Conservation (phyloP, 2,113 vertebrate genomes). For the Gnathonemus echidnorhynchus region DNA sequence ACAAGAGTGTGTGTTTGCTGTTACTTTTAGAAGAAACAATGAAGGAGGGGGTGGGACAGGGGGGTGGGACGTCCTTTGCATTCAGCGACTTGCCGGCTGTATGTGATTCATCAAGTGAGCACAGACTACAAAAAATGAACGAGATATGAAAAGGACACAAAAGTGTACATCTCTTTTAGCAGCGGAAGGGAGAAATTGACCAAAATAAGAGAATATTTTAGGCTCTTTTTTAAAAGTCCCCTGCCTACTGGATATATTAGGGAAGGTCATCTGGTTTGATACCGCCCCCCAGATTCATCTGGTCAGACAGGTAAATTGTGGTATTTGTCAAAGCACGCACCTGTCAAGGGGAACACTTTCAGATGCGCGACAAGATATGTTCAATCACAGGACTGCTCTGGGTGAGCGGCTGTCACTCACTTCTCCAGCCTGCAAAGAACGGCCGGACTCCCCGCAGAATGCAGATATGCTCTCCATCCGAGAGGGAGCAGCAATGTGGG, state of each 20-base stretch:
- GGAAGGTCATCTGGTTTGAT: slow-evolving; percentile 18
- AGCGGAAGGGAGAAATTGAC: not conserved
- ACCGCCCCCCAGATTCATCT: slow-evolving; percentile 16
- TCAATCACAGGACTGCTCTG: slow-evolving; percentile 13
- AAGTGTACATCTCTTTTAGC: not conserved
- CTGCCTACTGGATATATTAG: slow-evolving; percentile 9
- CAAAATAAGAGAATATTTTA: not conserved
- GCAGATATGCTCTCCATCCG: not conserved
- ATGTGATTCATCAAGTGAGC: not conserved
- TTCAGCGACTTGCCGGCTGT: not conserved
- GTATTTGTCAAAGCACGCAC: slow-evolving; percentile 19
- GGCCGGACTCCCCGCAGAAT: not conserved
- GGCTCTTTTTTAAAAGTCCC: not conserved
- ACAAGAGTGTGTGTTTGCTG: not conserved
- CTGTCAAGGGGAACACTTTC: slow-evolving; percentile 14
- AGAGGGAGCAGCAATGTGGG: not conserved
- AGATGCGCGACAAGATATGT: slow-evolving; percentile 12
- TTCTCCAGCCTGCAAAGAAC: not conserved
- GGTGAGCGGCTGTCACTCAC: slow-evolving; percentile 10
- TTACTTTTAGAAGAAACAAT: not conserved
- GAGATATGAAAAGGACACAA: not conserved
- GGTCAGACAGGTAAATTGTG: slow-evolving; percentile 9
- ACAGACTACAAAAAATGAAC: not conserved
- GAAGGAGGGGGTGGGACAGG: not conserved
- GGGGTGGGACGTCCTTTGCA: not conserved